phyloP scores from a whole-genome alignment of 2,888 invertebrate genomes.

The Dromius quadrimaculatus region DNA sequence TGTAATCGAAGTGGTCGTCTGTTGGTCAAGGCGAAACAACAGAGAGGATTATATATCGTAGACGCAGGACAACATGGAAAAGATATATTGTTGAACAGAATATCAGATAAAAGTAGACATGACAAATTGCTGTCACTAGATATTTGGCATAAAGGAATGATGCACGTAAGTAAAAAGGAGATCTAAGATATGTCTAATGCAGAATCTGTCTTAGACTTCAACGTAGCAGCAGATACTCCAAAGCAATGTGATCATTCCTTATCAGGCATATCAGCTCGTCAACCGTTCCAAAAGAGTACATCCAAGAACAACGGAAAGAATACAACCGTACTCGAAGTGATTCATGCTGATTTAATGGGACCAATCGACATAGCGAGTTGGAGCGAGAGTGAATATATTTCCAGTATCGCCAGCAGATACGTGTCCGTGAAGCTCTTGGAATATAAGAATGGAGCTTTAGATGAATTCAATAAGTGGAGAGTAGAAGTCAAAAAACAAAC shows the following conservation, averaged over 20 bases:
- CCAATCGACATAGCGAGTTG: not conserved
- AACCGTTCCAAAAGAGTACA: constrained; percentile 45
- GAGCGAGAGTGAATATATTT: not conserved
- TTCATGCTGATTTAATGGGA: not conserved
- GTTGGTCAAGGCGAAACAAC: no score
- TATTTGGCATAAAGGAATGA: constrained; percentile 49
- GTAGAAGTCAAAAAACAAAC: not conserved
- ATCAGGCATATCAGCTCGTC: constrained; percentile 51
- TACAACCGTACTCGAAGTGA: not conserved
- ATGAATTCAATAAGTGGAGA: not conserved
- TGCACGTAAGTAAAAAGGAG: constrained; percentile 49
- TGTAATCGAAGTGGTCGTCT: no score
- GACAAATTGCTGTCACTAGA: not conserved
- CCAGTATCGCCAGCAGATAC: constrained; percentile 15
- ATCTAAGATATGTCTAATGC: constrained; percentile 47
- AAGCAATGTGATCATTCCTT: constrained; percentile 53
- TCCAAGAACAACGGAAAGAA: not conserved
- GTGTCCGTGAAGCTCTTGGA: not conserved
- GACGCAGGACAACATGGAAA: no score
- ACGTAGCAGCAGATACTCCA: not conserved
- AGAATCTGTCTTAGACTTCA: constrained; percentile 41
- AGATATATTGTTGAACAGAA: no score
- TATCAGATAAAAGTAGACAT: no score
- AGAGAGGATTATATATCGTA: no score
- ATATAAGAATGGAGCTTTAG: not conserved